Evolutionary conservation across 2,113 vertebrate genomes (phyloP), one percentile per base, ranked within the genome.

Genomic region (Caloenas nicobarica): DNA sequence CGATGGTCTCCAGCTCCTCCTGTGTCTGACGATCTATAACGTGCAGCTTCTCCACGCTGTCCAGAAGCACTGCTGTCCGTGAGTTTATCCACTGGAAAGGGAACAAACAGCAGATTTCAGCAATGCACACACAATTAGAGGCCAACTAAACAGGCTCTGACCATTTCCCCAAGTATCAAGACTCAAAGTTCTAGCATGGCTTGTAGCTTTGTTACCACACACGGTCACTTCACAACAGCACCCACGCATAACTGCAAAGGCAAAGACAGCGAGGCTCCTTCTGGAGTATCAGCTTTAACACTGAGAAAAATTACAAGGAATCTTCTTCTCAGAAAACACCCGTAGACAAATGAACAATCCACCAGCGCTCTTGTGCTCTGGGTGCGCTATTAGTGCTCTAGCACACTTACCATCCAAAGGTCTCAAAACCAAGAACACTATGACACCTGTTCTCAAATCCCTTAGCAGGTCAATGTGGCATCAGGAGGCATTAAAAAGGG

Each of bases 11-110:
- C 95, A 99, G 83, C 72, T 99, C 98, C 92, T 99, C 99, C 88
- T 99, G 99, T 5, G 99, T 99, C 87, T 99, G 98, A 5, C 99
- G 98, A 93, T 99, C 99, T 82, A 99, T 98, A 34, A 99, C 98
- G 5, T 99, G 99, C 81, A 99, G 97, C 92, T 99, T 99, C 96
- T 99, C 99, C n/a, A 98, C 98, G 2, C 99, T 99, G 97, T 99
- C 99, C 93, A 99, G 98, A 79, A 99, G 97, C 61, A 99, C 99
- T 18, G 99, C 91, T 1, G 99, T 99, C 19, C 98, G 98, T 1
- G 99, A 98, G 97, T 99, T 99, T 61, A 99, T 99, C 99, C 99
- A 99, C 99, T 99, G 97, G 29, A 95, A 96, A 70, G 33, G 9
- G 78, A 78, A 9, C 46, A 78, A 70, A 70, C 3, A 1, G 2